A percentile compares a stretch with the other conserved stretches of the same genome.
These are phyloP conservation scores for Uria lomvia DNA, from an alignment of 2,113 vertebrate genomes.

Conservation along the genomic window DNA sequence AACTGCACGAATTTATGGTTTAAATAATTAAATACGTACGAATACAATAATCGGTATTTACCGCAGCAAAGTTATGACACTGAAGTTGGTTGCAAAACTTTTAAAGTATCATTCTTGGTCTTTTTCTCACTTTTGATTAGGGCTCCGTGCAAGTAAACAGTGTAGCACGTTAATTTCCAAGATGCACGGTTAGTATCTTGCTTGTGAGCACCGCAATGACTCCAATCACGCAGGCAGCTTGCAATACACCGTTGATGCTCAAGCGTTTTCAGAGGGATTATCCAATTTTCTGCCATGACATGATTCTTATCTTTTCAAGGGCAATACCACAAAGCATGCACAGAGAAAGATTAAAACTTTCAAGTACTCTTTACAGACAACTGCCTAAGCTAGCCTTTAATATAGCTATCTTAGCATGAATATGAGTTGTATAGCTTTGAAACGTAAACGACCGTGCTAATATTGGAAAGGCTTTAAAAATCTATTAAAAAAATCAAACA, in stretches of 20 bases:
- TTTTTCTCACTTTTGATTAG: conserved; percentile 72
- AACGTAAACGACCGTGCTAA: not conserved
- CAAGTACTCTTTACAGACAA: conserved; percentile 80
- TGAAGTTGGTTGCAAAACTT: conserved; percentile 73
- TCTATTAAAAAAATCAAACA: conserved; percentile 7
- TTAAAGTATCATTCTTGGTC: conserved; percentile 57
- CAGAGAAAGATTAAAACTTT: conserved; percentile 84
- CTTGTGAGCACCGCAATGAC: conserved; percentile 67
- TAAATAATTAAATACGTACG: conserved; percentile 70
- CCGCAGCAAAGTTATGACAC: conserved; percentile 73
- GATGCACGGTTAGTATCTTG: conserved; percentile 60
- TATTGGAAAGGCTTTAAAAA: not conserved
- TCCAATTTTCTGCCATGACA: conserved; percentile 72
- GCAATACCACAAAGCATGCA: conserved; percentile 92
- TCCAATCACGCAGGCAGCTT: conserved; percentile 66
- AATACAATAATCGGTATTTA: conserved; percentile 75
- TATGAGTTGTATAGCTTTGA: conserved; percentile 79
- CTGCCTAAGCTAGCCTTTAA: conserved; percentile 88
- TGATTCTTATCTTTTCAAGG: conserved; percentile 94
- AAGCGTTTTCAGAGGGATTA: conserved; percentile 60
- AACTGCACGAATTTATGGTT: conserved; percentile 72
- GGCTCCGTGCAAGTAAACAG: conserved; percentile 67
- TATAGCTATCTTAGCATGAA: conserved; percentile 95
- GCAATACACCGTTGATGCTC: conserved; percentile 61
- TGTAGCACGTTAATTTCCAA: conserved; percentile 67